Evolutionary conservation across 2,888 invertebrate species (phyloP).

Genomic region (Ophion ventricosus): DNA sequence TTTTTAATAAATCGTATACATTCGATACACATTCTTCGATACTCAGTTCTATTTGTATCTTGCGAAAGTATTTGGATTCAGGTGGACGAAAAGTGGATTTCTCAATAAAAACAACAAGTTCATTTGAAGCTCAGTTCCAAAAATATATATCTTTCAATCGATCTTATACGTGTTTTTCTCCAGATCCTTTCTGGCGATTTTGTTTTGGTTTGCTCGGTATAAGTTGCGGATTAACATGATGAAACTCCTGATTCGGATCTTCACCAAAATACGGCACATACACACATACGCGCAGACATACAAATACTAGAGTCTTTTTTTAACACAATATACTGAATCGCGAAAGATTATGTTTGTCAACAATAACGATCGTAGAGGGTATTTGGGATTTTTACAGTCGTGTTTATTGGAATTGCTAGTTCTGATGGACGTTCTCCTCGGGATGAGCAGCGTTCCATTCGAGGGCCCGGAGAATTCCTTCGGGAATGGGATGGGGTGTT

Average conservation of each 20-base stretch:
- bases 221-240: neutral
- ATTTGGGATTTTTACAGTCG: neutral
- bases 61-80: neutral
- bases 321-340: neutral
- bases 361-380: neutral
- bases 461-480: conserved; percentile 64
- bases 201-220: neutral
- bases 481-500: conserved; percentile 63
- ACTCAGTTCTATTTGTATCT: neutral
- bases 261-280: neutral
- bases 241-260: neutral
- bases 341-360: neutral
- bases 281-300: neutral
- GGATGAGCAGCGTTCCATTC: conserved; percentile 64
- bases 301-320: neutral
- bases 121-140: neutral
- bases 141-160: neutral
- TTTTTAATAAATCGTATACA: conserved; percentile 43
- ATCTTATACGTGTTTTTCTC: neutral
- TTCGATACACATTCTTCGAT: neutral
- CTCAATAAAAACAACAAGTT: neutral
- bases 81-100: neutral
- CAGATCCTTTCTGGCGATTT: neutral
- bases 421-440: conserved; percentile 44
- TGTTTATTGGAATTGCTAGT: conserved; percentile 30